These are phyloP conservation scores for Chymomyza procnemis DNA, from an alignment of 2,888 invertebrate species.

Conservation along the genomic window DNA sequence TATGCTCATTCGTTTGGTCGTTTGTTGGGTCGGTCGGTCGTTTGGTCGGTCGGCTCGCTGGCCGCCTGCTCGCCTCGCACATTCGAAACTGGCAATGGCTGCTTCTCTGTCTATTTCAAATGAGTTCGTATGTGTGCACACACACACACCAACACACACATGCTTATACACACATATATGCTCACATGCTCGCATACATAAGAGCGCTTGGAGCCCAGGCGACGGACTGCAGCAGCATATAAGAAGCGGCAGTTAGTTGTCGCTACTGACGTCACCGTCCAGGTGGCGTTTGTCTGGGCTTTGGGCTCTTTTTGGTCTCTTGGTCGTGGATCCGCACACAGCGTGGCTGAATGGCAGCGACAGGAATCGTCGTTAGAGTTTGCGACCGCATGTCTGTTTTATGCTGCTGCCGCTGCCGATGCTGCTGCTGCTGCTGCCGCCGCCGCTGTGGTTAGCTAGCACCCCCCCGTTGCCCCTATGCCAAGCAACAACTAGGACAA, in stretches of 20 bases:
- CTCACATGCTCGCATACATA: background rate
- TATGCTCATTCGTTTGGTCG: background rate
- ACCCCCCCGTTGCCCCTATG: constrained; percentile 23
- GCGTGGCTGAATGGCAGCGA: constrained; percentile 64
- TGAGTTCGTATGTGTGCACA: constrained; percentile 13
- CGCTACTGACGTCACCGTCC: constrained; percentile 24
- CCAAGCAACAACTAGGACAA: constrained; percentile 59
- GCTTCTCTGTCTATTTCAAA: background rate
- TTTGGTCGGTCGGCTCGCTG: background rate
- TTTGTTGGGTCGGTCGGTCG: background rate
- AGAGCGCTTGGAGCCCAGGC: background rate
- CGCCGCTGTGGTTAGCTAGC: constrained; percentile 56
- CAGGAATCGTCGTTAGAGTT: constrained; percentile 46
- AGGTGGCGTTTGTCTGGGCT: constrained; percentile 54
- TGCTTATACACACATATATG: background rate
- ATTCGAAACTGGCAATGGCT: background rate
- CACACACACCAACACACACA: background rate
- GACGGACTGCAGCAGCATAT: background rate
- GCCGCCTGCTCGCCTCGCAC: background rate
- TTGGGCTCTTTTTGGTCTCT: constrained; percentile 21
- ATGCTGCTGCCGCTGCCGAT: constrained; percentile 13
- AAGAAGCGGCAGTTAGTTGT: background rate
- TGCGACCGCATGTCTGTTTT: background rate
- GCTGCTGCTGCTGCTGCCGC: constrained; percentile 4
- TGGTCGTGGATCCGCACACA: background rate